Percentiles rank a stretch among this genome's conserved stretches.
These are phyloP conservation scores for Adelognathus sp. DNA, from an alignment of 2,888 invertebrate species.

Conservation along the genomic window DNA sequence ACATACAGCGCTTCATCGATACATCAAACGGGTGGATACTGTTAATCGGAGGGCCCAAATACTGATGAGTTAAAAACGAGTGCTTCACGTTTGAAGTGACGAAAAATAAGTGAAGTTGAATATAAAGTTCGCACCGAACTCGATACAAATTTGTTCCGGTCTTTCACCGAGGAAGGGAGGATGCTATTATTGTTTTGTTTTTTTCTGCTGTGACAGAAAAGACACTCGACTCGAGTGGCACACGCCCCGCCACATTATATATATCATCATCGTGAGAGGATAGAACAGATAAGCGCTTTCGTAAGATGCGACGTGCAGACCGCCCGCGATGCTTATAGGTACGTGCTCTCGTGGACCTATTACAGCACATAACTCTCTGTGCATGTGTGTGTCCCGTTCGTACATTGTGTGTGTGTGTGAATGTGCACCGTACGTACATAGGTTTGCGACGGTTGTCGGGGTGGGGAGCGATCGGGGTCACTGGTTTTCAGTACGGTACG, in stretches of 20 bases:
- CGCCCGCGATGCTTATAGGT: neutral
- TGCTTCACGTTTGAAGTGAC: too few species aligned
- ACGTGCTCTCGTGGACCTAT: neutral
- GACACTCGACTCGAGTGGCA: neutral
- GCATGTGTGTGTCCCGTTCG: neutral
- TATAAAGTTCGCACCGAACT: too few species aligned
- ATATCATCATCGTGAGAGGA: neutral
- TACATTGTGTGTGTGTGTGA: neutral
- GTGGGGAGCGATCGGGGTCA: conserved; percentile 67
- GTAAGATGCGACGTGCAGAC: conserved; percentile 4
- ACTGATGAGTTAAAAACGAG: too few species aligned
- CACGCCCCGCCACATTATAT: neutral
- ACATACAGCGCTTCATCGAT: too few species aligned
- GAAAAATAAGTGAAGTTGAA: too few species aligned
- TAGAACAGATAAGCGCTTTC: neutral
- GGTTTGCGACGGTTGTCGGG: neutral
- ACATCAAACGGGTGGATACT: too few species aligned
- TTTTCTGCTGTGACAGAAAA: neutral
- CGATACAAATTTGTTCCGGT: too few species aligned
- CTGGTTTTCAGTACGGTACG: conserved; percentile 64
- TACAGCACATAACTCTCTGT: neutral
- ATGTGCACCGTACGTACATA: neutral
- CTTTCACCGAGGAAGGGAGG: neutral
- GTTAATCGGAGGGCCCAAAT: too few species aligned
- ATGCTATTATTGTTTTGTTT: neutral